phyloP scores from a whole-genome alignment of 2,888 invertebrate genomes.

The Alentia gelatinosa region DNA sequence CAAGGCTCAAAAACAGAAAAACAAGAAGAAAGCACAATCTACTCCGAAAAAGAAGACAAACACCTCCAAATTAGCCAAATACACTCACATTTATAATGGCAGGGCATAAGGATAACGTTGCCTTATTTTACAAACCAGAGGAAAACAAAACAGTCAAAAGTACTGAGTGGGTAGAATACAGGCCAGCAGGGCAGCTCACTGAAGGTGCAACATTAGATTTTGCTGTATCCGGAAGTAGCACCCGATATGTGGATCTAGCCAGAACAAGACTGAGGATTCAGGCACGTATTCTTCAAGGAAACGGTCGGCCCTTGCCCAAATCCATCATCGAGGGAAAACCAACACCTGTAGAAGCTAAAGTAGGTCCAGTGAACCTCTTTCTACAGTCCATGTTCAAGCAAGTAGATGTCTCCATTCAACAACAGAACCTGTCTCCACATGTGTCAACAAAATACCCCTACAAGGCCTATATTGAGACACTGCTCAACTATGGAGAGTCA shows the following conservation, averaged over 20 bases:
- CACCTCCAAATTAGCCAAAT: background rate
- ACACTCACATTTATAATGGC: background rate
- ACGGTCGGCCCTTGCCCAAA: background rate
- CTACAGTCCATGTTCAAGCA: background rate
- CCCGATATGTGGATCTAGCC: background rate
- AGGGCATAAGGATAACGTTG: background rate
- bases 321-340: background rate
- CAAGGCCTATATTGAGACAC: background rate
- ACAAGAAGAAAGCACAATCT: background rate
- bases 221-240: background rate
- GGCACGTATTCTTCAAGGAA: background rate
- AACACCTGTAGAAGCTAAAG: background rate
- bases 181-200: background rate
- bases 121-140: background rate
- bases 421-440: background rate
- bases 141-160: background rate
- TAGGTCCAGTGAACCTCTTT: no score
- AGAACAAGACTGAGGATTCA: background rate
- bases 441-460: background rate
- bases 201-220: background rate
- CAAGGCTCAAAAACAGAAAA: background rate
- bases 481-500: background rate
- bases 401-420: background rate
- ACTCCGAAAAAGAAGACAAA: no score
- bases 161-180: background rate